Percentiles rank a stretch among this genome's conserved stretches.
phyloP scores from a whole-genome alignment of 2,888 invertebrate species.

The Trichogramma dendrolimi region DNA sequence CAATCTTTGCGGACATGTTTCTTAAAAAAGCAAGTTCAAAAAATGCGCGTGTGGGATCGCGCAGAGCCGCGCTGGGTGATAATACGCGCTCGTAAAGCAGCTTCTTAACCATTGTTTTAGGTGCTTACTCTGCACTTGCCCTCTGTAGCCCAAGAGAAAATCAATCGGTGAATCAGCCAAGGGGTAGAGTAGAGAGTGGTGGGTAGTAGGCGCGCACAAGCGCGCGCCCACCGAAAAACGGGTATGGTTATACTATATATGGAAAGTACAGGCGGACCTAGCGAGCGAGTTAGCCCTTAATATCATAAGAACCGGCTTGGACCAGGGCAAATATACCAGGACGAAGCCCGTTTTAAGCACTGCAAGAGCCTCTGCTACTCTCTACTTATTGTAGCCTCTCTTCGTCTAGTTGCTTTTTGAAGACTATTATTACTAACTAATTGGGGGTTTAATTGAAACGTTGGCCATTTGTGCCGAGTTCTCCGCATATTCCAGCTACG shows the following conservation, averaged over 20 bases:
- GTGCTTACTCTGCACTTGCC: slow-evolving; percentile 17
- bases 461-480: slow-evolving; percentile 27
- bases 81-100: slow-evolving; percentile 24
- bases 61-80: slow-evolving; percentile 5
- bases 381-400: slow-evolving; percentile 14
- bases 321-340: slow-evolving; percentile 46
- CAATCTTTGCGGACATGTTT: slow-evolving; percentile 4
- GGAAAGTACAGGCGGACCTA: background rate
- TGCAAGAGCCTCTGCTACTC: slow-evolving; percentile 39
- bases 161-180: slow-evolving; percentile 47
- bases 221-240: slow-evolving; percentile 13
- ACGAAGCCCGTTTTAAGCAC: slow-evolving; percentile 42
- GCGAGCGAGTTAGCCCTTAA: slow-evolving; percentile 49
- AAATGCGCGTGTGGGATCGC: background rate
- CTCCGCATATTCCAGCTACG: background rate
- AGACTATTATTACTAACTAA: slow-evolving; percentile 51
- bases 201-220: too few relatives aligned
- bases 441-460: slow-evolving; percentile 51
- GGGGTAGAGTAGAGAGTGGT: slow-evolving; percentile 31
- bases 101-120: slow-evolving; percentile 13
- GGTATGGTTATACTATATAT: slow-evolving; percentile 1
- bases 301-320: slow-evolving; percentile 49
- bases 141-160: slow-evolving; percentile 39
- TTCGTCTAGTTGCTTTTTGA: slow-evolving; percentile 7
- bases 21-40: slow-evolving; percentile 22